Evolutionary conservation across 2,113 vertebrate species (phyloP), one percentile per base, ranked within the genome.

Genomic region (Nymphicus hollandicus): DNA sequence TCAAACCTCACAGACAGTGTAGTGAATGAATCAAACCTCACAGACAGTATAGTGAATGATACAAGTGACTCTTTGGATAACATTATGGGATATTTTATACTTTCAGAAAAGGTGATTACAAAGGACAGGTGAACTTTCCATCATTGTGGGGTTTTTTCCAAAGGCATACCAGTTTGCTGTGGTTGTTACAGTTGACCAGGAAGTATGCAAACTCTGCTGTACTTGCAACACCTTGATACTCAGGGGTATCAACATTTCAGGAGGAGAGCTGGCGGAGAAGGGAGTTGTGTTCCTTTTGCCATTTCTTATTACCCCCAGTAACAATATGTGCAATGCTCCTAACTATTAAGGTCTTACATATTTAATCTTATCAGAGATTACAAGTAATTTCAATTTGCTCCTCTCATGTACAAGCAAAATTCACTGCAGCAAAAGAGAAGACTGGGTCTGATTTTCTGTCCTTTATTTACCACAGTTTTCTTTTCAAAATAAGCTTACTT

Each of bases 301-400:
- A 0, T n/a, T 79, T 79, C 39, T 71, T 14, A 7, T 73, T 19
- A 39, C 6, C 1, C 14, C 3, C 28, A 55, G 4, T 29, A 73
- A 44, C 6, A 53, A 13, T 14, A 25, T 2, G 6, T 78, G 23
- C 29, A 81, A 64, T 9, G n/a, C 13, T 55, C 8, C 3, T 17
- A 55, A 7, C 13, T 27, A 29, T 50, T 14, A 70, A 3, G 3
- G 6, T 41, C 60, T 83, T 85, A 60, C 76, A 69, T 64, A 68
- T 39, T 91, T 77, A 41, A 73, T 14, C 13, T 81, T 47, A 35
- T 55, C 25, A 5, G 0, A 68, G 9, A 65, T 6, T 44, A 63
- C 12, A 63, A 37, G 31, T 27, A 50, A 50, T 24, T 41, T 46
- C 37, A 52, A 19, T 70, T 77, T 76, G 16, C 6, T 88, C 11